A percentile compares a stretch with the other conserved stretches of the same genome.
Evolutionary conservation across 2,113 vertebrate genomes (phyloP).

Genomic region (Aleadryas rufinucha): DNA sequence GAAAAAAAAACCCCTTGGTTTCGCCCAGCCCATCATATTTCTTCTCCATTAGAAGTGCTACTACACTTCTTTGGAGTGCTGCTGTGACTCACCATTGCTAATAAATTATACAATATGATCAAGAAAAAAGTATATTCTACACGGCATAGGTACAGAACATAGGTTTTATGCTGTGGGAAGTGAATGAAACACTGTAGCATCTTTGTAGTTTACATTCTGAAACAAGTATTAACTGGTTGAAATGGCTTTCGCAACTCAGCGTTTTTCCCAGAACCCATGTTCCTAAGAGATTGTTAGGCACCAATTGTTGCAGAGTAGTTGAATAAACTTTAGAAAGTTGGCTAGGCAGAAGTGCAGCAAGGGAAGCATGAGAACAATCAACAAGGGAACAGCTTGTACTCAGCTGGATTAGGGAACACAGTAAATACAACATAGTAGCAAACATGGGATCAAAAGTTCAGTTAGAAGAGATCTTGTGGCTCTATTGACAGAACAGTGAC

Average conservation of each 20-base stretch:
- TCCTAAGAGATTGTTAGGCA: not conserved
- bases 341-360: not conserved
- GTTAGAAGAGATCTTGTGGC: not conserved
- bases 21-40: not conserved
- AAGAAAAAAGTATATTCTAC: not conserved
- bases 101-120: not conserved
- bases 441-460: not conserved
- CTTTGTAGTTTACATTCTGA: not conserved
- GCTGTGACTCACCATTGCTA: not conserved
- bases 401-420: not conserved
- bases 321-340: not conserved
- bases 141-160: not conserved
- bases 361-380: not conserved
- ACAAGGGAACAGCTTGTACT: not conserved
- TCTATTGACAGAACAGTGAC: not conserved
- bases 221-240: not conserved
- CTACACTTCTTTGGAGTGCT: not conserved
- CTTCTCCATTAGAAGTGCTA: not conserved
- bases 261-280: not conserved
- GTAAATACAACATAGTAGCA: not conserved
- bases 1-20: accelerated
- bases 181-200: not conserved
- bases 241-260: not conserved
- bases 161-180: not conserved
- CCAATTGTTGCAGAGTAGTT: not conserved